A percentile compares a stretch with the other conserved stretches of the same genome.
These are phyloP conservation scores for Spodoptera frugiperda DNA, from an alignment of 1,140 invertebrate genomes.

Conservation along the genomic window DNA sequence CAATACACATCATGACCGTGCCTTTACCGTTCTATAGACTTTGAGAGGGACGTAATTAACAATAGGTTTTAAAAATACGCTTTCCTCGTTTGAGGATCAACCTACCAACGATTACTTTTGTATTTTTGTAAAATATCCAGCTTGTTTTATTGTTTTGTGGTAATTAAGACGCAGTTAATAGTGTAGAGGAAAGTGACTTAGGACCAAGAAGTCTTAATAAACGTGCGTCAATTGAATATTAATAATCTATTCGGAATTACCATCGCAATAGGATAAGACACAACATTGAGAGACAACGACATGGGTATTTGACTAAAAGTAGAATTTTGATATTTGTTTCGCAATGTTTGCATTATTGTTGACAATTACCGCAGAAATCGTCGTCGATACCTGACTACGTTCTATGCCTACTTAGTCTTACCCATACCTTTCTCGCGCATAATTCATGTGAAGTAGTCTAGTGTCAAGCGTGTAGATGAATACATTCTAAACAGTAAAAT, in stretches of 20 bases:
- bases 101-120: conserved; percentile 71
- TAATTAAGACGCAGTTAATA: conserved; percentile 63
- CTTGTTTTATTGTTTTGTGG: conserved; percentile 66
- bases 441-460: conserved; percentile 2
- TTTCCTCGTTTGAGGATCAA: conserved; percentile 65
- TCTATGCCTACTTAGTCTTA: conserved; percentile 19
- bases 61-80: conserved; percentile 80
- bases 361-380: conserved; percentile 26
- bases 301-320: conserved; percentile 71
- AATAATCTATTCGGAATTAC: conserved; percentile 60
- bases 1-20: conserved; percentile 86
- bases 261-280: conserved; percentile 78
- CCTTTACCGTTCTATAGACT: conserved; percentile 86
- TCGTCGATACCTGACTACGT: background rate
- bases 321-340: conserved; percentile 77
- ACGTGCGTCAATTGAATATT: conserved; percentile 77
- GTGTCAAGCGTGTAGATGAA: conserved; percentile 17
- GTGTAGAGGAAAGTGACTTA: conserved; percentile 72
- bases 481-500: conserved; percentile 1
- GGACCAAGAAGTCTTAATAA: conserved; percentile 75
- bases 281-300: conserved; percentile 79
- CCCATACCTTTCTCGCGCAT: conserved; percentile 24
- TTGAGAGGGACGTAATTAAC: conserved; percentile 85
- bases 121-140: conserved; percentile 71
- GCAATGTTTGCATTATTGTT: conserved; percentile 61